Percentiles rank a stretch among this genome's conserved stretches.
Evolutionary conservation across 2,888 invertebrate species (phyloP).

Genomic region (Scotopteryx bipunctaria): DNA sequence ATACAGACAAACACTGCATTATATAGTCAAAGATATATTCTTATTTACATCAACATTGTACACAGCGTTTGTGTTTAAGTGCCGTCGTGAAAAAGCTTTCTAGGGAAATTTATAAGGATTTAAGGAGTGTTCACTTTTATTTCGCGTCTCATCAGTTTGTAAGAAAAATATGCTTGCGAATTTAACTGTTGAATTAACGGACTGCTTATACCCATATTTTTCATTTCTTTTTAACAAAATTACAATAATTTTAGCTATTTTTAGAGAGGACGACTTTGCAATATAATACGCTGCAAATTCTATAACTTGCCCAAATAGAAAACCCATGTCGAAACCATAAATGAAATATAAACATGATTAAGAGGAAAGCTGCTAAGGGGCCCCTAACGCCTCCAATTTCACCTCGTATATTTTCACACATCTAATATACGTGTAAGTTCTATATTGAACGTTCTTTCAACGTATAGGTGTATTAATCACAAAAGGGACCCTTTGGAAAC

Average conservation of each 20-base stretch:
- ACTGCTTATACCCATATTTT: too few species aligned
- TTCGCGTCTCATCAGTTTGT: constrained; percentile 20
- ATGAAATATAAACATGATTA: constrained; percentile 67
- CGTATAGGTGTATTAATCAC: constrained; percentile 41
- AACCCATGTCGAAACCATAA: constrained; percentile 43
- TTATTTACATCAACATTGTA: constrained; percentile 34
- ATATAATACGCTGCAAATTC: constrained; percentile 43
- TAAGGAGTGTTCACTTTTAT: constrained; percentile 17
- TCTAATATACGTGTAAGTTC: too few species aligned
- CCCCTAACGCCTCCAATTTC: constrained; percentile 50
- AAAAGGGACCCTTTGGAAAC: constrained; percentile 62
- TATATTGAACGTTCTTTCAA: constrained; percentile 17
- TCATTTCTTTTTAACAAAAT: too few species aligned
- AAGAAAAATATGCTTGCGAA: constrained; percentile 15
- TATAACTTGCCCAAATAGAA: constrained; percentile 34
- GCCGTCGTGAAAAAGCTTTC: constrained; percentile 22
- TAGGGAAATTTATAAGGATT: constrained; percentile 21
- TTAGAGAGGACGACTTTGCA: too few species aligned
- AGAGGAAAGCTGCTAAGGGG: constrained; percentile 56
- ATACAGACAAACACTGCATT: background rate
- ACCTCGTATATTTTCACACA: constrained; percentile 40
- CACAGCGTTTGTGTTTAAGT: constrained; percentile 24
- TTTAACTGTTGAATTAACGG: constrained; percentile 5
- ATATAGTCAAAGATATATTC: constrained; percentile 21
- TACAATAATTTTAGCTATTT: too few species aligned